phyloP scores from a whole-genome alignment of 2,113 vertebrate genomes.

The Microcebus jonahi region DNA sequence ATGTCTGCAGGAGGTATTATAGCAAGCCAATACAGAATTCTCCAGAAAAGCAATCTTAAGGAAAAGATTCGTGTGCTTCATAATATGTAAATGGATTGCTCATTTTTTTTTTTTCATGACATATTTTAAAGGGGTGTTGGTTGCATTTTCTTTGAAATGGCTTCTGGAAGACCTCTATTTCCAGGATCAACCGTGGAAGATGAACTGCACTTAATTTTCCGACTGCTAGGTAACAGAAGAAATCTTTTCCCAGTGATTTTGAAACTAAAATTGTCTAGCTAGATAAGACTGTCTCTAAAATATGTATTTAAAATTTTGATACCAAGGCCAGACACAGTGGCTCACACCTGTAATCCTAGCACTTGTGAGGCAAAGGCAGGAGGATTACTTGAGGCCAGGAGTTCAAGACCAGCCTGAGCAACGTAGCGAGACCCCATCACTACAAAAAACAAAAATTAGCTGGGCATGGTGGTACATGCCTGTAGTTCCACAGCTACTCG shows the following conservation, averaged over 20 bases:
- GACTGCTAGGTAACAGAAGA: slow-evolving; percentile 92
- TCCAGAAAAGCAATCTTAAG: not conserved
- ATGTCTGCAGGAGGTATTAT: slow-evolving; percentile 15
- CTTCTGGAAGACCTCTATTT: slow-evolving; percentile 97
- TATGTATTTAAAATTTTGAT: slow-evolving; percentile 3
- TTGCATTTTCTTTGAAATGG: slow-evolving; percentile 99
- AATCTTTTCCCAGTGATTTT: slow-evolving; percentile 37
- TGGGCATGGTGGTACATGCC: too few species aligned
- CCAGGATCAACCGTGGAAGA: slow-evolving; percentile 99
- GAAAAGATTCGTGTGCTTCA: slow-evolving; percentile 31
- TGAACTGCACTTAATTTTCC: slow-evolving; percentile 98
- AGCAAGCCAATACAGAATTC: slow-evolving; percentile 51
- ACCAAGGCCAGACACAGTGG: not conserved
- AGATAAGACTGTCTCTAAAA: not conserved
- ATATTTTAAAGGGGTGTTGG: slow-evolving; percentile 93
- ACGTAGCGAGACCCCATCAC: too few species aligned
- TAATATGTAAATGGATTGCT: slow-evolving; percentile 37
- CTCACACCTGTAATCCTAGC: too few species aligned
- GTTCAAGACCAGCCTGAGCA: too few species aligned
- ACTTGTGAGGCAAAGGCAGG: too few species aligned
- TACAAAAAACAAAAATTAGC: too few species aligned
- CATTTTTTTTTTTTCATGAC: slow-evolving; percentile 43
- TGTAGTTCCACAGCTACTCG: too few species aligned
- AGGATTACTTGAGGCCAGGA: too few species aligned
- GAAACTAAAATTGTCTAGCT: not conserved